Percentiles rank a stretch among this genome's conserved stretches.
Conservation (phyloP, 2,888 invertebrate species). For the Drosophila mayaguana region DNA sequence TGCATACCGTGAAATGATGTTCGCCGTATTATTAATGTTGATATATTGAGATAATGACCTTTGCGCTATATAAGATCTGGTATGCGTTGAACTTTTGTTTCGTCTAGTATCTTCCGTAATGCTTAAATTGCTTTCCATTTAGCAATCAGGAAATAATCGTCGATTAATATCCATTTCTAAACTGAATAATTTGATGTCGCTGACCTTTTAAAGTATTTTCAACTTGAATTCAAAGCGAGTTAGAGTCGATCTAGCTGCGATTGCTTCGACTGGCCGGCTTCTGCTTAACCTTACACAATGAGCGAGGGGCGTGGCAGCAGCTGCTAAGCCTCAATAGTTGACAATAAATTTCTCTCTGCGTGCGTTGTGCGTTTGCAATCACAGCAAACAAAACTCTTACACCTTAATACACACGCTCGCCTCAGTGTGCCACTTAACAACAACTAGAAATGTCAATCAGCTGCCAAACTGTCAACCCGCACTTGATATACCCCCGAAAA, state of each 20-base stretch:
- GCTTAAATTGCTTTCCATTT: slow-evolving; percentile 45
- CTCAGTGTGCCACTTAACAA: slow-evolving; percentile 73
- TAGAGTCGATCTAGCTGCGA: neutral
- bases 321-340: slow-evolving; percentile 32
- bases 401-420: slow-evolving; percentile 32
- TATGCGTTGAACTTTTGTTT: slow-evolving; percentile 26
- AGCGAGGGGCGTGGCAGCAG: slow-evolving; percentile 17
- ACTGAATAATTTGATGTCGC: slow-evolving; percentile 20
- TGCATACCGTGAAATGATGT: slow-evolving; percentile 28
- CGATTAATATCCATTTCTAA: slow-evolving; percentile 23
- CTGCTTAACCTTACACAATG: neutral
- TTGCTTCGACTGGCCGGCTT: neutral
- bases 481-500: slow-evolving; percentile 60
- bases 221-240: slow-evolving; percentile 33
- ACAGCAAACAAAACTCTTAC: slow-evolving; percentile 20
- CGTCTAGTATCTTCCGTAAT: slow-evolving; percentile 50
- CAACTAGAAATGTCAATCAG: slow-evolving; percentile 81
- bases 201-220: slow-evolving; percentile 67
- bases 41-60: slow-evolving; percentile 76
- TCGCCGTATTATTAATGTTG: slow-evolving; percentile 42
- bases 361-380: slow-evolving; percentile 7
- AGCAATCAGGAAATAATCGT: slow-evolving; percentile 46
- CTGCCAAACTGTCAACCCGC: slow-evolving; percentile 72
- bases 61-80: slow-evolving; percentile 63
- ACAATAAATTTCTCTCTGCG: slow-evolving; percentile 53